Percentiles rank a stretch among this genome's conserved stretches.
phyloP scores from a whole-genome alignment of 2,888 invertebrate species.

The Poecilus cupreus region DNA sequence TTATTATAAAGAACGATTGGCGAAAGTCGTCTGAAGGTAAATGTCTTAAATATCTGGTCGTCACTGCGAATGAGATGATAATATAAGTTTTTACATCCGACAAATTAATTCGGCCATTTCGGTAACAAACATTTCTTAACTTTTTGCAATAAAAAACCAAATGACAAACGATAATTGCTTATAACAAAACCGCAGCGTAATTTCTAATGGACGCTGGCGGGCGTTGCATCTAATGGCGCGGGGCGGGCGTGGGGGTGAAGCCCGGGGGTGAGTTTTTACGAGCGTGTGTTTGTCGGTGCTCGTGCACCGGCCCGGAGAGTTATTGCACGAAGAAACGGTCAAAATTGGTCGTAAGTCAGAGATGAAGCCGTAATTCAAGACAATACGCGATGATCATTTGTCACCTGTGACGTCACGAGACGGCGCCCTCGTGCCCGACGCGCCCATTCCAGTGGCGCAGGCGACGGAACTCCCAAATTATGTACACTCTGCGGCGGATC shows the following conservation, averaged over 20 bases:
- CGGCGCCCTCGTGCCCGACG: not conserved
- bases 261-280: conserved; percentile 26
- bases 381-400: conserved; percentile 60
- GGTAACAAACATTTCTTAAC: conserved; percentile 42
- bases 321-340: conserved; percentile 58
- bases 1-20: too few species aligned
- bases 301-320: conserved; percentile 40
- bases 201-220: conserved; percentile 32
- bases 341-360: conserved; percentile 59
- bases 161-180: conserved; percentile 50
- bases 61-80: not conserved
- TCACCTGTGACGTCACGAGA: conserved; percentile 53
- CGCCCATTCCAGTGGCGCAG: not conserved
- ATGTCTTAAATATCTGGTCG: not conserved
- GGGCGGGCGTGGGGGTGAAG: not conserved
- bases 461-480: not conserved
- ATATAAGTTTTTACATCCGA: conserved; percentile 26
- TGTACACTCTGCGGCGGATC: not conserved
- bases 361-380: conserved; percentile 59
- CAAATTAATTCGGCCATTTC: conserved; percentile 39
- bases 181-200: conserved; percentile 46
- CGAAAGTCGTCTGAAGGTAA: too few species aligned
- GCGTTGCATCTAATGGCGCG: conserved; percentile 3
- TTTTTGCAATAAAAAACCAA: conserved; percentile 31
- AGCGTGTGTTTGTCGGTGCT: conserved; percentile 4